phyloP scores from a whole-genome alignment of 2,113 vertebrate genomes.

The Chaetodon auriga region DNA sequence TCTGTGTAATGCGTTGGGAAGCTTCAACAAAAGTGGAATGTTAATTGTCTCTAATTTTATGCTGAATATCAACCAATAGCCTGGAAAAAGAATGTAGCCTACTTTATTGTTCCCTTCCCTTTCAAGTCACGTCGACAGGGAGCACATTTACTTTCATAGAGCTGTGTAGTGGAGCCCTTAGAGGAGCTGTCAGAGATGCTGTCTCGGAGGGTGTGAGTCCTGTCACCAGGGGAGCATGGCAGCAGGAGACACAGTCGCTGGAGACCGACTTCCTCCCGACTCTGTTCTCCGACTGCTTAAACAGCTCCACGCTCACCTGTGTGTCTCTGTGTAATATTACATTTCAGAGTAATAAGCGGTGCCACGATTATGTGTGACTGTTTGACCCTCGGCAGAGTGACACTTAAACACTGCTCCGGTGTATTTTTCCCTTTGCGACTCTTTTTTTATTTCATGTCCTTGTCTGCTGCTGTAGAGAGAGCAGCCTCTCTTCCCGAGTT shows the following conservation, averaged over 20 bases:
- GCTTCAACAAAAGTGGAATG: slow-evolving; percentile 51
- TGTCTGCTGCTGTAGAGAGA: slow-evolving; percentile 78
- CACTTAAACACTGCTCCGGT: slow-evolving; percentile 5
- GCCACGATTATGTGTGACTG: not conserved
- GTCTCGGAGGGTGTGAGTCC: slow-evolving; percentile 49
- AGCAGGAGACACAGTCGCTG: slow-evolving; percentile 51
- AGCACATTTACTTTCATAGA: slow-evolving; percentile 65
- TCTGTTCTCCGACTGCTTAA: slow-evolving; percentile 60
- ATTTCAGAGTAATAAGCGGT: slow-evolving; percentile 46
- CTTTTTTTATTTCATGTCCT: slow-evolving; percentile 20
- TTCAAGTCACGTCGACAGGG: slow-evolving; percentile 44
- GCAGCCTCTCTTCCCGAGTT: slow-evolving; percentile 91
- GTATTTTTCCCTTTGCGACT: not conserved
- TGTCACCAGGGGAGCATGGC: slow-evolving; percentile 63
- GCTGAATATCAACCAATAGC: slow-evolving; percentile 64
- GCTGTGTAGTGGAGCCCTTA: slow-evolving; percentile 53
- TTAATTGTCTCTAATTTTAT: slow-evolving; percentile 71
- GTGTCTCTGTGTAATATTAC: slow-evolving; percentile 28
- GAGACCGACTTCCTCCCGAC: slow-evolving; percentile 34
- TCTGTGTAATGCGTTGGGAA: slow-evolving; percentile 31
- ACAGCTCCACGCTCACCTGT: slow-evolving; percentile 50
- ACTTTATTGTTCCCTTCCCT: slow-evolving; percentile 60
- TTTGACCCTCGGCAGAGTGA: slow-evolving; percentile 41
- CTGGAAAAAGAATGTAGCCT: slow-evolving; percentile 63
- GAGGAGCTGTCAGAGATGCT: slow-evolving; percentile 74